Base-by-base conservation (phyloP, 2,888 invertebrate genomes). In the Opisthograptis luteolata region DNA sequence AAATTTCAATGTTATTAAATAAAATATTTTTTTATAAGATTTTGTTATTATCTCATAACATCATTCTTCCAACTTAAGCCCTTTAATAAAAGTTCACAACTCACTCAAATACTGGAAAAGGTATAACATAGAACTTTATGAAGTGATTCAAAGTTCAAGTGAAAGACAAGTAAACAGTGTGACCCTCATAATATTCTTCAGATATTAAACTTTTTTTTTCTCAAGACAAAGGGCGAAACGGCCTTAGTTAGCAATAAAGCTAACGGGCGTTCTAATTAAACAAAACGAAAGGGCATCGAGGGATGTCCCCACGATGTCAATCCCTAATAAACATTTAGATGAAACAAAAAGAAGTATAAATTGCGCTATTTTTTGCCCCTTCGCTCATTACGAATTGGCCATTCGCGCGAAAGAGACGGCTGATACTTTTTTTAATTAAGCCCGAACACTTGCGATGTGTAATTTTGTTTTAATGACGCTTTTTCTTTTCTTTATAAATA, bases 211-310 rank as follows among this genome's bases (percentile, higher is more conserved):
- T 65, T 71, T 71, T 70, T 73, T 70, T 71, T 66, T 62, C 60
- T 53, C 64, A 64, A 68, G 70, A 71, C 67, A 68, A 68, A 68
- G 58, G 62, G 58, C 60, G 57, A 58, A 62, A 66, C 61, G 66
- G 62, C 50, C 40, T 46, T 71, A 70, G 64, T 71, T 68, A 53
- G 62, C 64, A 58, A 67, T 65, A 64, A 68, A 72, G 64, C 58
- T 61, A 64, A 68, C 64, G 66, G 68, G 64, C 60, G 60, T 60
- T 69, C 68, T 75, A 75, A 75, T 75, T 75, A 75, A 73, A 66
- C 67, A 58, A 57, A 59, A 51, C 58, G 54, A 64, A 58, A 66
- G 58, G 61, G 62, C 69, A 69, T 68, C 66, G 61, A 61, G 70
- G 67, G 68, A 64, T 62, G 55, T 61, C 59, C 60, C 64, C 58